These are phyloP conservation scores for Rhopalosiphum nymphaeae DNA, from an alignment of 2,888 invertebrate species.

Conservation along the genomic window DNA sequence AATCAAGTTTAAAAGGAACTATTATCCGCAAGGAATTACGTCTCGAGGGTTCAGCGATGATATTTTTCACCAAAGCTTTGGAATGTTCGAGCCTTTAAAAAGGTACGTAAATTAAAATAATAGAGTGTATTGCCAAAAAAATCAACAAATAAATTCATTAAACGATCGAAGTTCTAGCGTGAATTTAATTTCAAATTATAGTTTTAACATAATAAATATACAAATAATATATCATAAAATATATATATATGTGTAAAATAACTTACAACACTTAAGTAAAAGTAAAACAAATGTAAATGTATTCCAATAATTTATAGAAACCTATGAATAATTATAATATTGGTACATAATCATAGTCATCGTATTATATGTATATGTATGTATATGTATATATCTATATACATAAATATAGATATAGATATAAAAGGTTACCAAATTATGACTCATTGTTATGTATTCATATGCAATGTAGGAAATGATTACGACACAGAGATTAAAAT, in stretches of 20 bases:
- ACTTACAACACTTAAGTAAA: background rate
- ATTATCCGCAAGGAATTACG: slow-evolving; percentile 61
- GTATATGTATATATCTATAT: no score
- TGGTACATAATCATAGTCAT: background rate
- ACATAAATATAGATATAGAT: background rate
- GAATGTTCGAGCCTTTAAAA: slow-evolving; percentile 57
- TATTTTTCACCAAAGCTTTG: slow-evolving; percentile 62
- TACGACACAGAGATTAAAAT: background rate
- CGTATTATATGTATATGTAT: background rate
- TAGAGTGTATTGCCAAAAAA: background rate
- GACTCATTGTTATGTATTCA: background rate
- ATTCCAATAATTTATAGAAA: background rate
- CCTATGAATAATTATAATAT: background rate
- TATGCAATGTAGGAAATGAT: background rate
- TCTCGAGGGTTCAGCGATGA: slow-evolving; percentile 61
- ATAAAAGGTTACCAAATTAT: background rate
- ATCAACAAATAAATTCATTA: background rate
- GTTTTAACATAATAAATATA: no score
- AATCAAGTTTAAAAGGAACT: slow-evolving; percentile 60
- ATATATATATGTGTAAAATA: background rate
- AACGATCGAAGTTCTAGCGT: background rate
- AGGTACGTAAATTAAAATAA: slow-evolving; percentile 13
- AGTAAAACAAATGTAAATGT: background rate
- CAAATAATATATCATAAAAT: background rate
- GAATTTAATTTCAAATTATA: background rate